These are phyloP conservation scores for Ellobius talpinus DNA, from an alignment of 2,113 vertebrate genomes.

Conservation along the genomic window DNA sequence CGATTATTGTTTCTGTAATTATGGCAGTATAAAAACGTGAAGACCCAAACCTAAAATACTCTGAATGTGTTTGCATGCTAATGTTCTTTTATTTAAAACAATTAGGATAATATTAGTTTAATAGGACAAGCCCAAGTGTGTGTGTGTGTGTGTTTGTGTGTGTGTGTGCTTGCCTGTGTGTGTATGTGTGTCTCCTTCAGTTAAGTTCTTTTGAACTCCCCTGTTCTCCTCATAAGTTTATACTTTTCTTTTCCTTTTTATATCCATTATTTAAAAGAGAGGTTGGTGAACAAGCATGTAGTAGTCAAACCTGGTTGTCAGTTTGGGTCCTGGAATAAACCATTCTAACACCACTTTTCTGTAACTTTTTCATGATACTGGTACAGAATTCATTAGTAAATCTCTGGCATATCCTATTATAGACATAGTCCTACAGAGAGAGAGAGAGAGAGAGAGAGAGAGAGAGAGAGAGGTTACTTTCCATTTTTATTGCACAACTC, in stretches of 20 bases:
- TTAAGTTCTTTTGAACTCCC: neutral
- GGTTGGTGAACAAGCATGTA: neutral
- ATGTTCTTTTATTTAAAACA: constrained; percentile 28
- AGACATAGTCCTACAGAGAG: neutral
- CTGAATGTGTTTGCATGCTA: neutral
- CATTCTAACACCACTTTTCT: neutral
- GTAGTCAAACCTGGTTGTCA: neutral
- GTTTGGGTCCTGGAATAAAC: neutral
- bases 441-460: too few species aligned
- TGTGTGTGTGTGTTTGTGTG: neutral
- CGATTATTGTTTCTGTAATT: neutral
- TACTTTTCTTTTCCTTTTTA: neutral
- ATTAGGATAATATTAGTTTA: neutral
- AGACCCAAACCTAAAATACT: neutral
- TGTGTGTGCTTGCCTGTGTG: neutral
- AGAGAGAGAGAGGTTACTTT: too few species aligned
- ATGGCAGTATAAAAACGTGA: neutral
- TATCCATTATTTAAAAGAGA: neutral
- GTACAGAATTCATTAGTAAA: neutral
- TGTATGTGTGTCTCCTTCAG: neutral
- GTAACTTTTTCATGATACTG: neutral
- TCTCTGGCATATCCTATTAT: neutral
- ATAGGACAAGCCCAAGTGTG: neutral
- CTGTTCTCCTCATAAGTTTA: neutral
- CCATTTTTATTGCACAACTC: neutral